A percentile compares a stretch with the other conserved stretches of the same genome.
phyloP scores from a whole-genome alignment of 2,888 invertebrate species.

The Atethmia centrago region DNA sequence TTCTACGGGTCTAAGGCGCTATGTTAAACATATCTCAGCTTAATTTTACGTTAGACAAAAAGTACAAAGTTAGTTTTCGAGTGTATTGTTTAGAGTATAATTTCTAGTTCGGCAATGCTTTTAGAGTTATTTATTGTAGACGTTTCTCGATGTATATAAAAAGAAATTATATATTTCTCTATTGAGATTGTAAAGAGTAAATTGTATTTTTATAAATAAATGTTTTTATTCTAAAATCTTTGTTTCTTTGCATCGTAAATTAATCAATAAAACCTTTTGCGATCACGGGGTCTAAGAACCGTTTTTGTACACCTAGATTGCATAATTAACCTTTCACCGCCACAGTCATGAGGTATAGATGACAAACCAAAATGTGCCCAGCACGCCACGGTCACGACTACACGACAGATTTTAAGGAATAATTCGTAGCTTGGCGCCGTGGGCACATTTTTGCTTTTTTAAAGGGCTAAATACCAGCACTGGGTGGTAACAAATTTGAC shows the following conservation, averaged over 20 bases:
- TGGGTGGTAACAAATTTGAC: no score
- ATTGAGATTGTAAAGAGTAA: slow-evolving; percentile 85
- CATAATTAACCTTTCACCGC: no score
- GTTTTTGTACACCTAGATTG: not conserved
- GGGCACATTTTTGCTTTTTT: no score
- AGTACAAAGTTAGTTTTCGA: slow-evolving; percentile 75
- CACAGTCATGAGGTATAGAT: no score
- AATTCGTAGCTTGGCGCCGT: no score
- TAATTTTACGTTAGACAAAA: slow-evolving; percentile 31
- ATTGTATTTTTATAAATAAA: slow-evolving; percentile 86
- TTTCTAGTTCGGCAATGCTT: slow-evolving; percentile 72
- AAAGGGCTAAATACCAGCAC: not conserved
- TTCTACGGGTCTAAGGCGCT: not conserved
- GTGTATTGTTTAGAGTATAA: slow-evolving; percentile 63
- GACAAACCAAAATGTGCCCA: no score
- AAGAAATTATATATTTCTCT: slow-evolving; percentile 79
- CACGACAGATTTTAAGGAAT: no score
- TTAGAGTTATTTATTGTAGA: slow-evolving; percentile 77
- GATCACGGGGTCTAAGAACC: not conserved
- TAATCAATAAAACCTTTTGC: not conserved
- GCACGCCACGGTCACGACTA: no score
- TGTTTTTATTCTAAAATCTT: slow-evolving; percentile 72
- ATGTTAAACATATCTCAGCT: slow-evolving; percentile 42
- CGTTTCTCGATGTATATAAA: slow-evolving; percentile 77
- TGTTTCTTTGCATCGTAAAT: slow-evolving; percentile 5